These are phyloP conservation scores for Gryllus longicercus DNA, from an alignment of 2,888 invertebrate species.

Conservation along the genomic window DNA sequence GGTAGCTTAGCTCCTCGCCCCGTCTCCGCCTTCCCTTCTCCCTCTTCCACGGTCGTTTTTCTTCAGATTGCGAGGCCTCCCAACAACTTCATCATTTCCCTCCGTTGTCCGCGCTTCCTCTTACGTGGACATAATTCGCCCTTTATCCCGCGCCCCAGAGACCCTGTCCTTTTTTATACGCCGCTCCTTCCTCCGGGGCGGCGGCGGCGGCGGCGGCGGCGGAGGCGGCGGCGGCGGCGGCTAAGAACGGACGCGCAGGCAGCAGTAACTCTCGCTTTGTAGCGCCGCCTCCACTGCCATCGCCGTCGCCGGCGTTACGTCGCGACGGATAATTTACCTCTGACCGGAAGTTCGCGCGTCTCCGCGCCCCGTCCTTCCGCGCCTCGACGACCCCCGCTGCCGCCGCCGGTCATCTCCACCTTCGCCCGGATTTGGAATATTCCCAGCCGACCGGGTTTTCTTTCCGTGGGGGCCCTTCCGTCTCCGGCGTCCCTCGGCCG, in stretches of 20 bases:
- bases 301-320: neutral
- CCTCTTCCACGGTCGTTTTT: neutral
- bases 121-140: neutral
- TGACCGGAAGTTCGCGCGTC: constrained; percentile 6
- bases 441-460: no score
- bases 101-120: constrained; percentile 7
- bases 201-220: neutral
- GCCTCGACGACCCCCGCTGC: neutral
- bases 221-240: neutral
- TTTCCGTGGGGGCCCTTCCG: neutral
- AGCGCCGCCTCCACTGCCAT: neutral
- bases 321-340: neutral
- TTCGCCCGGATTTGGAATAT: no score
- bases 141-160: neutral
- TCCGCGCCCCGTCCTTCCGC: constrained; percentile 4
- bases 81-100: constrained; percentile 17
- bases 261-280: constrained; percentile 9
- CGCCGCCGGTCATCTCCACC: neutral
- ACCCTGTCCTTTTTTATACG: neutral
- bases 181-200: neutral
- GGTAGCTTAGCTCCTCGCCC: neutral
- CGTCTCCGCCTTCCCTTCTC: neutral
- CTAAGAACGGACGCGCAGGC: neutral
- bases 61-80: neutral
- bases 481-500: neutral